Evolutionary conservation across 2,888 invertebrate genomes (phyloP).

Genomic region (Eurytoma adleriae): DNA sequence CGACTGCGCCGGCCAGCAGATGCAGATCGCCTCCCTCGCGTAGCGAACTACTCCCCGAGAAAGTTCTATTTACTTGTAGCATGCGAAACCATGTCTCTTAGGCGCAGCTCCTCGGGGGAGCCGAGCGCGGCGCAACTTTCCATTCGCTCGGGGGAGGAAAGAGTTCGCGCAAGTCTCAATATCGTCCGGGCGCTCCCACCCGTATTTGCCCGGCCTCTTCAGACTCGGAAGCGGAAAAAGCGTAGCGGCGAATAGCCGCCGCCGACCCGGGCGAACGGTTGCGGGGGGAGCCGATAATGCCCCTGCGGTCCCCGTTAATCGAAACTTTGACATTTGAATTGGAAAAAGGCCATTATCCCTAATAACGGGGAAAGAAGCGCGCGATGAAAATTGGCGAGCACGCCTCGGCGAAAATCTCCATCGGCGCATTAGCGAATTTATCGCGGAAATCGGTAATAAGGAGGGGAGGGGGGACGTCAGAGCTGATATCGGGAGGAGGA

Average conservation of each 20-base stretch:
- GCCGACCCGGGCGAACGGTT: too few relatives aligned
- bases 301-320: too few relatives aligned
- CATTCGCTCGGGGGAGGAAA: not conserved
- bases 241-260: too few relatives aligned
- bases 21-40: too few relatives aligned
- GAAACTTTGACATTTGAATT: not conserved
- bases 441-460: slow-evolving; percentile 10
- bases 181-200: not conserved
- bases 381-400: not conserved
- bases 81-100: slow-evolving; percentile 1
- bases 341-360: too few relatives aligned
- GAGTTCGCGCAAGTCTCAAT: slow-evolving; percentile 1
- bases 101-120: slow-evolving; percentile 15
- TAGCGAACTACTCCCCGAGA: slow-evolving; percentile 5
- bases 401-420: not conserved
- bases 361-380: too few relatives aligned
- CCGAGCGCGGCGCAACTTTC: slow-evolving; percentile 34
- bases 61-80: slow-evolving; percentile 45
- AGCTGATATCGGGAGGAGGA: not conserved
- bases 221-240: not conserved
- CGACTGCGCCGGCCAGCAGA: not conserved
- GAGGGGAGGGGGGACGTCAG: not conserved
- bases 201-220: too few relatives aligned
- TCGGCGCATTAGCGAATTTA: not conserved
- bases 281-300: too few relatives aligned